Evolutionary conservation across 2,888 invertebrate species (phyloP).

Genomic region (Stegana nigrithorax): DNA sequence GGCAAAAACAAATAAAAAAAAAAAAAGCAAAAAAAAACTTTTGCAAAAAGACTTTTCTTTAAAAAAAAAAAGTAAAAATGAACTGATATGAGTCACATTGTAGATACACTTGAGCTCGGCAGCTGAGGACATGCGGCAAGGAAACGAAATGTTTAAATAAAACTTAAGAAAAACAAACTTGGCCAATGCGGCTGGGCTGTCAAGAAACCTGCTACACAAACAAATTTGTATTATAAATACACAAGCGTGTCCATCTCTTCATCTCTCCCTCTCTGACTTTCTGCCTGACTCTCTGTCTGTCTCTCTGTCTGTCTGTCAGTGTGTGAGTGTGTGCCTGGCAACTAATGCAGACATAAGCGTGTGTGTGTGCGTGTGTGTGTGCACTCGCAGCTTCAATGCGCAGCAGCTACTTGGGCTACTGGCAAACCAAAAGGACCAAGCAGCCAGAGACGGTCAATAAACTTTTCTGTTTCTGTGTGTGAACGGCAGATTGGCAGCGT

Average conservation of each 20-base stretch:
- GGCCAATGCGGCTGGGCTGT: not conserved
- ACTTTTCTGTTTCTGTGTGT: slow-evolving; percentile 33
- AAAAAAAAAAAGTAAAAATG: not conserved
- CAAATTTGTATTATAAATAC: slow-evolving; percentile 4
- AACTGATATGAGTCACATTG: not conserved
- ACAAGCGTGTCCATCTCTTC: not conserved
- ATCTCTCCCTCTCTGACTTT: too few species aligned
- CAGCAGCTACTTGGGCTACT: not conserved
- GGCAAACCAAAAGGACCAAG: slow-evolving; percentile 19
- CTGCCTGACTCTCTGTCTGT: not conserved
- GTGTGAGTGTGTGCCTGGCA: too few species aligned
- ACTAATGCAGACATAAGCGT: not conserved
- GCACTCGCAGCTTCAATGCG: not conserved
- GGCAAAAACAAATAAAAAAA: not conserved
- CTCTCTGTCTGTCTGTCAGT: not conserved
- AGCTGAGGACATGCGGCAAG: not conserved
- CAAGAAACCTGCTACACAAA: not conserved
- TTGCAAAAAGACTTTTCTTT: not conserved
- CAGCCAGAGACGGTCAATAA: slow-evolving; percentile 42
- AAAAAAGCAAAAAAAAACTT: not conserved
- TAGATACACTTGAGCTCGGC: not conserved
- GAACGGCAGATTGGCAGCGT: slow-evolving; percentile 14
- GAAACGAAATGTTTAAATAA: not conserved
- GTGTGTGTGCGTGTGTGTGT: slow-evolving; percentile 11
- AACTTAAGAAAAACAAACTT: not conserved